Conservation (phyloP, 2,888 invertebrate species). For the Acrocera orbiculus region DNA sequence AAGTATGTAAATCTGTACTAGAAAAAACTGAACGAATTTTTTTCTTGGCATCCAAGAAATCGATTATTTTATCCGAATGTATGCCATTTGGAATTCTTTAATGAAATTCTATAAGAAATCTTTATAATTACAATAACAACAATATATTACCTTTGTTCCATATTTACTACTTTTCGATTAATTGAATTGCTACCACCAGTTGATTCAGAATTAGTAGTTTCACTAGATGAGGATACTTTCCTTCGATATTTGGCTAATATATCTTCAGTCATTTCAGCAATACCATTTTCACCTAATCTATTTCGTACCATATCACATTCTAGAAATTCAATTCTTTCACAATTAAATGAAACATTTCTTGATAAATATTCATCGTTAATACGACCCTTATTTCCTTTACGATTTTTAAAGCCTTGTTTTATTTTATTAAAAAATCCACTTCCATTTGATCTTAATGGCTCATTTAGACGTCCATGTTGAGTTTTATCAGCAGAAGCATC, state of each 20-base stretch:
- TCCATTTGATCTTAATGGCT: slow-evolving; percentile 22
- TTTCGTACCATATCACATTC: slow-evolving; percentile 9
- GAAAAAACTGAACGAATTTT: slow-evolving; percentile 82
- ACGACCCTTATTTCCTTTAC: slow-evolving; percentile 35
- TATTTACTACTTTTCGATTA: slow-evolving; percentile 21
- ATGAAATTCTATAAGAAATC: slow-evolving; percentile 2
- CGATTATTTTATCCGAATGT: slow-evolving; percentile 19
- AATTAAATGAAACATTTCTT: slow-evolving; percentile 25
- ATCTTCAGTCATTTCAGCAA: slow-evolving; percentile 67
- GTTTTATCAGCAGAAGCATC: slow-evolving; percentile 75
- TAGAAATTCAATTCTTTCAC: slow-evolving; percentile 10
- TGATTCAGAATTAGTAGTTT: slow-evolving; percentile 32
- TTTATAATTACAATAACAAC: not conserved
- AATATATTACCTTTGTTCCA: slow-evolving; percentile 28
- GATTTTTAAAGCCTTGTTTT: slow-evolving; percentile 47
- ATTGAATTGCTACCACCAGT: slow-evolving; percentile 22
- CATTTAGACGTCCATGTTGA: slow-evolving; percentile 34
- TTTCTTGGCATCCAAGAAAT: slow-evolving; percentile 41
- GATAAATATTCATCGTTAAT: slow-evolving; percentile 13
- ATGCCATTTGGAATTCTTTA: slow-evolving; percentile 18
- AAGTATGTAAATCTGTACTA: slow-evolving; percentile 63
- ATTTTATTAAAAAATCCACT: slow-evolving; percentile 56
- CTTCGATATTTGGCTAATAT: slow-evolving; percentile 88
- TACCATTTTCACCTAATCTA: slow-evolving; percentile 12
- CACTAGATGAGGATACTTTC: slow-evolving; percentile 38